These are phyloP conservation scores for Drosophila elegans DNA, from an alignment of 1,140 invertebrate species.

Conservation along the genomic window DNA sequence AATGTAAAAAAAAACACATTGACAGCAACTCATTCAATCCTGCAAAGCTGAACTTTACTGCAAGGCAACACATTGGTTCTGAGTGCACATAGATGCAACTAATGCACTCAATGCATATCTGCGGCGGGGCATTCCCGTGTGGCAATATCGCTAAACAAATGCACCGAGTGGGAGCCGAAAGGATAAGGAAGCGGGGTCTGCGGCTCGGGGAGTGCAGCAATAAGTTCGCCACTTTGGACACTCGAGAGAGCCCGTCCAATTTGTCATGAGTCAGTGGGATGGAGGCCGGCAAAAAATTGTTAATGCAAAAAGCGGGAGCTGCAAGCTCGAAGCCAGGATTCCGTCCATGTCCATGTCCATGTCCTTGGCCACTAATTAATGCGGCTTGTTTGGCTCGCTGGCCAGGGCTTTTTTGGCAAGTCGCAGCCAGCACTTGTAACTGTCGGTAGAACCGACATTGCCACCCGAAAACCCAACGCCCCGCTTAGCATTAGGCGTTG, in stretches of 20 bases:
- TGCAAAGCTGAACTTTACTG: neutral
- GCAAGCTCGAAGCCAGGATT: conserved; percentile 8
- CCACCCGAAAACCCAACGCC: conserved; percentile 6
- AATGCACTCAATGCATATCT: conserved; percentile 80
- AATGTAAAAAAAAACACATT: too few relatives aligned
- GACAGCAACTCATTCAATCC: too few relatives aligned
- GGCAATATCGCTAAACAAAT: conserved; percentile 71
- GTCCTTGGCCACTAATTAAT: conserved; percentile 79
- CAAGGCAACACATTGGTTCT: neutral
- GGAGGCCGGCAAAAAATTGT: conserved; percentile 34
- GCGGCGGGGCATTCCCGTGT: conserved; percentile 39
- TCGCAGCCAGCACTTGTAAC: conserved; percentile 53
- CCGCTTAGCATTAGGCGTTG: conserved; percentile 42
- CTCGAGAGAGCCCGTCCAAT: conserved; percentile 69
- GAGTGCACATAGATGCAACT: conserved; percentile 42
- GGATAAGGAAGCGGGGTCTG: conserved; percentile 5
- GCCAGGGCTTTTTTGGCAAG: conserved; percentile 46
- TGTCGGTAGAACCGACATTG: conserved; percentile 28
- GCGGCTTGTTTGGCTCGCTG: conserved; percentile 69
- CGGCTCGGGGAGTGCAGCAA: conserved; percentile 45
- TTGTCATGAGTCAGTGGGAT: conserved; percentile 60
- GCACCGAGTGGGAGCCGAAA: conserved; percentile 13
- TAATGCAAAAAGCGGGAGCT: conserved; percentile 53
- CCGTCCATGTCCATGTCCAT: conserved; percentile 21
- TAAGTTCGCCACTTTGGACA: conserved; percentile 69